Evolutionary conservation across 2,113 vertebrate species (phyloP).

Genomic region (Prunella fulvescens): DNA sequence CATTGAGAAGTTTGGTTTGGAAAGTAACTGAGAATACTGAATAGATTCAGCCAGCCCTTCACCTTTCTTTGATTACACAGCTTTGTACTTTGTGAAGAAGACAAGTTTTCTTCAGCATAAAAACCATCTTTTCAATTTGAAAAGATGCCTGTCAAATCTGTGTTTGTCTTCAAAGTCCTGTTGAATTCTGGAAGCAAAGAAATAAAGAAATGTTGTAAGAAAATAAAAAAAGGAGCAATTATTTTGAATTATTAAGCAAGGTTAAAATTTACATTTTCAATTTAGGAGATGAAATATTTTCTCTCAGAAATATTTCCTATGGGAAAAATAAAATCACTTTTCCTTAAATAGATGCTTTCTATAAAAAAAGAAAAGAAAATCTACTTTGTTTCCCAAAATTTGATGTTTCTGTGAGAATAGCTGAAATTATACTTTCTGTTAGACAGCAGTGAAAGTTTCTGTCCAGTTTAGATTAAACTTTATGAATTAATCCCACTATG

Average conservation of each 20-base stretch:
- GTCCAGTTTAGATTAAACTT: neutral
- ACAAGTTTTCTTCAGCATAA: neutral
- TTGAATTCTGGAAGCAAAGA: neutral
- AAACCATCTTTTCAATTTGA: neutral
- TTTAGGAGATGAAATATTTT: neutral
- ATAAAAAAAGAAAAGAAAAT: neutral
- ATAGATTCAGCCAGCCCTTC: neutral
- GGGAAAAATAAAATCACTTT: neutral
- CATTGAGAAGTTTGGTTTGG: constrained; percentile 33
- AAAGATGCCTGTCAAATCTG: neutral
- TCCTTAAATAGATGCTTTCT: neutral
- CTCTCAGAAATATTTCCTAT: neutral
- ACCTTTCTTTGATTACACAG: neutral
- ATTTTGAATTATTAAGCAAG: neutral
- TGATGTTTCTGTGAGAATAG: neutral
- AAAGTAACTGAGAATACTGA: constrained; percentile 21
- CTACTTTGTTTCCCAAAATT: neutral
- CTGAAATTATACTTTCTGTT: neutral
- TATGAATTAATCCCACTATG: neutral
- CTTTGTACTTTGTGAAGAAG: neutral
- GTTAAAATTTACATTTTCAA: neutral
- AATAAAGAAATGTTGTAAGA: neutral
- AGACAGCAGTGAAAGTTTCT: neutral
- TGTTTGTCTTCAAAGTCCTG: neutral
- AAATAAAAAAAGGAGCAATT: neutral